Evolutionary conservation across 2,888 invertebrate species (phyloP), one percentile per base, ranked within the genome.

Genomic region (Actias luna): DNA sequence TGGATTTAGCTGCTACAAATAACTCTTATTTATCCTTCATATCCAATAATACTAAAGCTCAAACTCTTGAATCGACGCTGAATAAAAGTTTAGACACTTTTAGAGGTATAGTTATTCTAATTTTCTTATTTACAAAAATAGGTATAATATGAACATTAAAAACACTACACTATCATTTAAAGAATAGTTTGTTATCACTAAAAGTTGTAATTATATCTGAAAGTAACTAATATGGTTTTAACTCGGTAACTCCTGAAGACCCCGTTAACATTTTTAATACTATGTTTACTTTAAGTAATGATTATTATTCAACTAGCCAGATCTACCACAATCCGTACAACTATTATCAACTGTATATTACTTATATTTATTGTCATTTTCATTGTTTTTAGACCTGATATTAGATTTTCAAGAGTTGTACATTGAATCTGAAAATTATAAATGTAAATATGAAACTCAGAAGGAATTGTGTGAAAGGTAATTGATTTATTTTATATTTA

Each of bases 391-490:
- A 92, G 91, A 87, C 33, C 74, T 91, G n/a, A 46, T 83, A 4
- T 57, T 62, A 18, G 86, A 89, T 42, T 75, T 85, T 64, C 82
- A 88, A 63, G 72, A 80, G 58, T 67, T 88, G 18, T 69, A 75
- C 62, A 69, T 69, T 36, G 82, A 84, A 67, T 75, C 74, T 29
- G 78, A 85, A 64, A 80, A 70, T 29, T 79, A 74, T 65, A 87
- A 82, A 75, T 71, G 69, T 50, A 76, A 84, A 67, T 73, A 76
- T 58, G 59, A 66, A 4, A 65, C 67, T 63, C 79, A 78, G 46
- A 84, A 80, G 67, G 77, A 82, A 63, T 84, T 76, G 74, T 86
- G 86, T 79, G 76, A 81, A 67, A 85, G 80, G 89, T 89, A 78
- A 62, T 63, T 68, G 10, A 27, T 31, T 12, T 35, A 57, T 39